Conservation (phyloP, 2,113 vertebrate species). For the Prionailurus viverrinus region DNA sequence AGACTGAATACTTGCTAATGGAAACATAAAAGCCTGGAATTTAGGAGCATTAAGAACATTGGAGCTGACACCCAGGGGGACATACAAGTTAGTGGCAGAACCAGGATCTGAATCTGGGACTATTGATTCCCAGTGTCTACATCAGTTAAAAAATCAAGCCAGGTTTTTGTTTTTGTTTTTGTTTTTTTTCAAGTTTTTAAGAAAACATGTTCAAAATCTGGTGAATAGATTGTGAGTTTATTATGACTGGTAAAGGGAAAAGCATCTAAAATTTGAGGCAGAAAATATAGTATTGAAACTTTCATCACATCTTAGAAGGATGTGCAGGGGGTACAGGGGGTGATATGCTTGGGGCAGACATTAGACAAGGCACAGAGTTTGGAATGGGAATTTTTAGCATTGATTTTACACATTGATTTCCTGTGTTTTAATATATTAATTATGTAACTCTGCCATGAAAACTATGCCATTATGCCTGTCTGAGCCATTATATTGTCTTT, state of each 20-base stretch:
- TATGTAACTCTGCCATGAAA: background rate
- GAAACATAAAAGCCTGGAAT: background rate
- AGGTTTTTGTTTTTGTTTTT: background rate
- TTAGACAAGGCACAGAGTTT: background rate
- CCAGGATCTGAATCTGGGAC: background rate
- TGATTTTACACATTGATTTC: constrained; percentile 22
- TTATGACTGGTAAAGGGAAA: background rate
- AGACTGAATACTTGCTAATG: background rate
- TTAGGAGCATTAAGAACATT: background rate
- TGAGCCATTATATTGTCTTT: constrained; percentile 32
- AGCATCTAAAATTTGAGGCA: background rate
- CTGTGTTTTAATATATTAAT: constrained; percentile 21
- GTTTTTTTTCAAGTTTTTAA: background rate
- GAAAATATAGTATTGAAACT: background rate
- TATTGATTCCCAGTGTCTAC: background rate
- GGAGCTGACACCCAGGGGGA: background rate
- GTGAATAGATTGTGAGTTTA: background rate
- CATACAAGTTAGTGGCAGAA: background rate
- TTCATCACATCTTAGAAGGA: background rate
- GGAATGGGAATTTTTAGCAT: background rate
- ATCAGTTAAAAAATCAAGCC: background rate
- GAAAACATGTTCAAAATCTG: background rate
- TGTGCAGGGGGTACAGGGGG: accelerated
- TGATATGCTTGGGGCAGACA: background rate
- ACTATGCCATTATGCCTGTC: background rate